Conservation (phyloP, 2,113 vertebrate species). For the Tinamus guttatus region DNA sequence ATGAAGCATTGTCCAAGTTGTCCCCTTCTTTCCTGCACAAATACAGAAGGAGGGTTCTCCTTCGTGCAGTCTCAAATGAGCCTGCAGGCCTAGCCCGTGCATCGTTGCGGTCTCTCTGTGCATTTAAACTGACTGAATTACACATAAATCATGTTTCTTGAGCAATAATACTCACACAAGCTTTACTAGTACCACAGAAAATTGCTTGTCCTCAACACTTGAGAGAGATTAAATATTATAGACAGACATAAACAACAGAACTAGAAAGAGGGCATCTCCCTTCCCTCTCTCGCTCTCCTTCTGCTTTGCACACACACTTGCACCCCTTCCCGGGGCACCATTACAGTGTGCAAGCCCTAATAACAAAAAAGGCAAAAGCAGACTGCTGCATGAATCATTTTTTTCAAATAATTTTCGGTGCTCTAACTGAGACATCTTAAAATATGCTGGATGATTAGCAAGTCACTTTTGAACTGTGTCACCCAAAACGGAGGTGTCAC, state of each 20-base stretch:
- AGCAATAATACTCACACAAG: background rate
- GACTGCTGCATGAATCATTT: background rate
- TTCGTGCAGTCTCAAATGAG: background rate
- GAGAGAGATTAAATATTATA: background rate
- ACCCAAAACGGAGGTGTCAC: background rate
- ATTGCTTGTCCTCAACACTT: background rate
- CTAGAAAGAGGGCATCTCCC: background rate
- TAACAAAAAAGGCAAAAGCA: background rate
- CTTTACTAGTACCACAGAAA: background rate
- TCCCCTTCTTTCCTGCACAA: background rate
- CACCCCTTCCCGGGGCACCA: background rate
- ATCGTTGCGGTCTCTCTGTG: background rate
- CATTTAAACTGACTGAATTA: background rate
- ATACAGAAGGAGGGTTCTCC: background rate
- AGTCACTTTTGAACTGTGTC: background rate
- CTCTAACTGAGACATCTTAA: background rate
- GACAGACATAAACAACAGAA: background rate
- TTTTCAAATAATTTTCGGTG: background rate
- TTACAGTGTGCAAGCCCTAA: background rate
- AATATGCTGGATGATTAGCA: background rate
- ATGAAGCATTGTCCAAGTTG: constrained; percentile 42
- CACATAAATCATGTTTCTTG: background rate
- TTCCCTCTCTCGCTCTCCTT: background rate
- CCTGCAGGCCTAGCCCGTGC: background rate
- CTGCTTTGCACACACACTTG: background rate